Evolutionary conservation across 2,888 invertebrate species (phyloP).

Genomic region (Drosophila infuscata): DNA sequence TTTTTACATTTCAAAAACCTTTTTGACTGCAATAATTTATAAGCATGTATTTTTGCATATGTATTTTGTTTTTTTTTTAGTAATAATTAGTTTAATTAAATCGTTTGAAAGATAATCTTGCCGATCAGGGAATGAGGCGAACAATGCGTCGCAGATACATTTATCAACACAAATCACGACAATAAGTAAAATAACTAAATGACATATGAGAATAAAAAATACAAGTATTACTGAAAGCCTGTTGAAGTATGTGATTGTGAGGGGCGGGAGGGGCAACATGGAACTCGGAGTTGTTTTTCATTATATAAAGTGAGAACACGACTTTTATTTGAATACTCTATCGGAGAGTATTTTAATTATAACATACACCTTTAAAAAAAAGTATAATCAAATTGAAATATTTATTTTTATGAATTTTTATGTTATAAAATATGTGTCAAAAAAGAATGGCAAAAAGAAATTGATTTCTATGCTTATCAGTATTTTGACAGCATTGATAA

Average conservation of each 20-base stretch:
- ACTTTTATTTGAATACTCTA: conserved; percentile 29
- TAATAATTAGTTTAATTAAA: conserved; percentile 41
- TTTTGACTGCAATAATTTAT: conserved; percentile 22
- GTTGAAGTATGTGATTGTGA: background rate
- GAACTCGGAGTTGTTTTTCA: conserved; percentile 14
- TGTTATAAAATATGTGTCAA: background rate
- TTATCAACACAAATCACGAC: conserved; percentile 32
- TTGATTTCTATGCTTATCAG: background rate
- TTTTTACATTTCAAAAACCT: background rate
- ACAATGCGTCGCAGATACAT: conserved; percentile 16
- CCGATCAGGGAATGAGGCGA: conserved; percentile 2
- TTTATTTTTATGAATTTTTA: background rate
- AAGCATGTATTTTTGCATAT: conserved; percentile 14
- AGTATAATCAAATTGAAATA: background rate
- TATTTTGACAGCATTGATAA: background rate
- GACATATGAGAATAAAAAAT: conserved; percentile 15
- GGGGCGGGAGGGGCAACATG: background rate
- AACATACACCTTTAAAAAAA: no score
- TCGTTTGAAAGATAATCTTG: conserved; percentile 16
- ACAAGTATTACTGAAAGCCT: background rate
- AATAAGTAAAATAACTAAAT: conserved; percentile 11
- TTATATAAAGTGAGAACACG: conserved; percentile 30
- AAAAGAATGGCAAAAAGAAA: background rate
- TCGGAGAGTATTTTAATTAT: background rate
- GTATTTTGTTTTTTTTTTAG: background rate